Evolutionary conservation across 2,888 invertebrate species (phyloP).

Genomic region (Leucozona laternaria): DNA sequence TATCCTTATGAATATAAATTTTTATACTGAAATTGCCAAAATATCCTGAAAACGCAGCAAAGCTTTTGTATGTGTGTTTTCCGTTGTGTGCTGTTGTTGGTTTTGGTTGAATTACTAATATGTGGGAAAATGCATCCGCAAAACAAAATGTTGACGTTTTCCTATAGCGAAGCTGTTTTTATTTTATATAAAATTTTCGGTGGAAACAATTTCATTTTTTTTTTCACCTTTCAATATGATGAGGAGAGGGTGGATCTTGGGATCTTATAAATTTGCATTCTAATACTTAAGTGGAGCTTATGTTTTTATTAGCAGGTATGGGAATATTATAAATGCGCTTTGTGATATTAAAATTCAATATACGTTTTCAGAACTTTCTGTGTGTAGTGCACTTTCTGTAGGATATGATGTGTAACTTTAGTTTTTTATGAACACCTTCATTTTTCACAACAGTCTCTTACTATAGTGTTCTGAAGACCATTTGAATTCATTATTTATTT

Average conservation of each 20-base stretch:
- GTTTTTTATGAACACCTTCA: too few relatives aligned
- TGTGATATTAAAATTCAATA: too few relatives aligned
- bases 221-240: neutral
- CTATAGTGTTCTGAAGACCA: too few relatives aligned
- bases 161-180: conserved; percentile 8
- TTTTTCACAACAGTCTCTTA: too few relatives aligned
- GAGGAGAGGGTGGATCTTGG: neutral
- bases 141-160: conserved; percentile 21
- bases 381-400: too few relatives aligned
- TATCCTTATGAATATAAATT: conserved; percentile 71
- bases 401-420: too few relatives aligned
- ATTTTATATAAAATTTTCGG: neutral
- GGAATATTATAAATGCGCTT: neutral
- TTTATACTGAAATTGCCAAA: conserved; percentile 57
- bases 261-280: conserved; percentile 7
- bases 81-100: neutral
- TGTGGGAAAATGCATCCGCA: conserved; percentile 6
- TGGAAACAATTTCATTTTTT: conserved; percentile 1
- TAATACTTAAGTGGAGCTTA: neutral
- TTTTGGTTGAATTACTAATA: conserved; percentile 25
- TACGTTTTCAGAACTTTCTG: too few relatives aligned
- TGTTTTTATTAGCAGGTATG: neutral
- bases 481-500: too few relatives aligned
- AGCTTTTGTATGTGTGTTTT: neutral
- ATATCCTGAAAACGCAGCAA: conserved; percentile 49